These are phyloP conservation scores for Bombus ignitus DNA, from an alignment of 1,140 invertebrate genomes.

Conservation along the genomic window DNA sequence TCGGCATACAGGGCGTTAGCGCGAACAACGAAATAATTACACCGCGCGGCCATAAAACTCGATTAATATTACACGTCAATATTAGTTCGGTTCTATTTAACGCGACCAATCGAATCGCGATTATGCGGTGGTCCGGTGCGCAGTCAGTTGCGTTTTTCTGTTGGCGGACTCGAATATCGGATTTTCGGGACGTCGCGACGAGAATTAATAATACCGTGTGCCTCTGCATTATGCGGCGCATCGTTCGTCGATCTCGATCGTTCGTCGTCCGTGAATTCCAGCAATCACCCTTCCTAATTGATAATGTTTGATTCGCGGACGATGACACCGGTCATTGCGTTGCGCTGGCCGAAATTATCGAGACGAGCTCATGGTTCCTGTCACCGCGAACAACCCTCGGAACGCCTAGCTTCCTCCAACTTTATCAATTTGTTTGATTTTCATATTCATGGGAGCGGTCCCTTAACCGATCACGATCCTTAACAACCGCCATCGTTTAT, in stretches of 20 bases:
- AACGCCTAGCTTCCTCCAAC: background rate
- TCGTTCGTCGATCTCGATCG: too few relatives aligned
- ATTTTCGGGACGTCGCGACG: slow-evolving; percentile 21
- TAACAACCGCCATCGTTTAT: slow-evolving; percentile 5
- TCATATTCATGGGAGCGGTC: background rate
- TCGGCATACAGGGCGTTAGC: background rate
- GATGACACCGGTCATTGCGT: background rate
- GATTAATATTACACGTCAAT: slow-evolving; percentile 56
- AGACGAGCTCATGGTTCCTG: background rate
- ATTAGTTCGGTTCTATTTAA: slow-evolving; percentile 57
- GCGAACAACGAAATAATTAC: slow-evolving; percentile 59
- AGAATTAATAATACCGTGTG: slow-evolving; percentile 42
- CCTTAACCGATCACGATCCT: background rate
- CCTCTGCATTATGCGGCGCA: slow-evolving; percentile 5
- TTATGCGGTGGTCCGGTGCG: slow-evolving; percentile 6
- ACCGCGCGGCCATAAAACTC: slow-evolving; percentile 38
- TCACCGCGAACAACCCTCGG: background rate
- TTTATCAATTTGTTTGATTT: slow-evolving; percentile 4
- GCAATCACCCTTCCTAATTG: slow-evolving; percentile 23
- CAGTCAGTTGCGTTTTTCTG: slow-evolving; percentile 29
- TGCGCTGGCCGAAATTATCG: too few relatives aligned
- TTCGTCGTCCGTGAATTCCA: slow-evolving; percentile 5
- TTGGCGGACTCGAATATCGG: slow-evolving; percentile 1
- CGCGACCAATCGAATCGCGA: slow-evolving; percentile 47
- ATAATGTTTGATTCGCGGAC: slow-evolving; percentile 28